Base-by-base conservation (phyloP, 2,113 vertebrate species). In the Protobothrops mucrosquamatus region DNA sequence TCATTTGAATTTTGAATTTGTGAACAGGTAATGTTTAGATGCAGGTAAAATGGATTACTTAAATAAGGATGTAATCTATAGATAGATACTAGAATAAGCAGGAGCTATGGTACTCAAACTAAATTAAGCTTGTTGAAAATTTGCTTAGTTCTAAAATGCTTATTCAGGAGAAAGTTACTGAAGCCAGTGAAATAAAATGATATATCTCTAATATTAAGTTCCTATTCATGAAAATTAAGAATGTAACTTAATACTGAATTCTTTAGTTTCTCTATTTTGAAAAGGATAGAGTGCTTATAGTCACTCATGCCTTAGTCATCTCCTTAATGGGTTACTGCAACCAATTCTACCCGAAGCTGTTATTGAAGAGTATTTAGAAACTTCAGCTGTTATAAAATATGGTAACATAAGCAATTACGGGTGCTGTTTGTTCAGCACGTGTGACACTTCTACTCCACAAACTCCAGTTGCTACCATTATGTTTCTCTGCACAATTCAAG, bases 1-100 rank as follows among this genome's bases (percentile, higher is more conserved):
- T 5, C 23, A 85, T 94, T 91, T 92, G 43, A 34, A 69, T 8
- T 91, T 57, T 87, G 57, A 6, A 94, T 92, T 94, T 74, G 54
- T 89, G 91, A 85, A 93, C 57, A 91, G 54, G 59, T 24, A 94
- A 92, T 88, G 64, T 89, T 54, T 1, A 88, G 74, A 92, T 18
- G 18, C 11, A 74, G 91, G 0, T 87, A 94, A 93, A 3, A 90
- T 52, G 3, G 0, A 46, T 29, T 59, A 85, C 61, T 3, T 92
- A 0, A 61, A 3, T 93, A 86, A 15, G 18, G 29, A 85, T 90
- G 24, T 46, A 29, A 85, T 69, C 46, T 39, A 52, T 24, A 52
- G 46, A 87, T 11, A 48, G 24, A 15, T 87, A 51, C 46, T 51
- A 15, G 34, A 81, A 39, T 29, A 87, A 87, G 48, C 22, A 87